phyloP scores from a whole-genome alignment of 1,140 invertebrate genomes.

The Drosophila arizonae region DNA sequence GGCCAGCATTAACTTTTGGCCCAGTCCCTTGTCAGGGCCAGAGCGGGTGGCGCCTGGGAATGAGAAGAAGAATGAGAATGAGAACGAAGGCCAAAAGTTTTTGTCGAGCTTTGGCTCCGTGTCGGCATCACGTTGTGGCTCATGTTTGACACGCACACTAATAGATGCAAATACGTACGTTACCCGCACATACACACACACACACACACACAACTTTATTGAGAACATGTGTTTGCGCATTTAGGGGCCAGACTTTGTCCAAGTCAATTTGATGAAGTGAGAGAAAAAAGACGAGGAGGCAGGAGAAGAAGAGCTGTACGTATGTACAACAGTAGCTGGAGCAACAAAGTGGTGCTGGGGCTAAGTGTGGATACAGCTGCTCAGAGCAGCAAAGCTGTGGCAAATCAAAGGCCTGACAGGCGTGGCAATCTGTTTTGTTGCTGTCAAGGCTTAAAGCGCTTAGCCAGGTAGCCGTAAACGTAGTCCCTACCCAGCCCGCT shows the following conservation, averaged over 20 bases:
- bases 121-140: constrained; percentile 20
- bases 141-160: constrained; percentile 57
- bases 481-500: neutral
- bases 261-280: constrained; percentile 71
- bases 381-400: neutral
- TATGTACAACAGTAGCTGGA: neutral
- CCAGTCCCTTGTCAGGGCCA: neutral
- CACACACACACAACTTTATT: constrained; percentile 35
- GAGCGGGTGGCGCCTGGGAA: neutral
- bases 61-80: constrained; percentile 29
- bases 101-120: constrained; percentile 61
- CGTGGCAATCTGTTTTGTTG: constrained; percentile 48
- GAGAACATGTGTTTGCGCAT: constrained; percentile 75
- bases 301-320: neutral
- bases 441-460: constrained; percentile 39
- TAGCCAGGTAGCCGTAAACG: constrained; percentile 27
- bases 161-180: constrained; percentile 69
- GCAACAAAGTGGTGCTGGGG: neutral
- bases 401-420: constrained; percentile 44
- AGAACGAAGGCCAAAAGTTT: constrained; percentile 62
- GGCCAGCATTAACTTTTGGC: constrained; percentile 52
- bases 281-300: constrained; percentile 28
- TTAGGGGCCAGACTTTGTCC: constrained; percentile 44
- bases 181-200: constrained; percentile 10
- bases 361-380: neutral